Evolutionary conservation across 2,797 vertebrate species (phyloP).

Genomic region (Todus mexicanus): DNA sequence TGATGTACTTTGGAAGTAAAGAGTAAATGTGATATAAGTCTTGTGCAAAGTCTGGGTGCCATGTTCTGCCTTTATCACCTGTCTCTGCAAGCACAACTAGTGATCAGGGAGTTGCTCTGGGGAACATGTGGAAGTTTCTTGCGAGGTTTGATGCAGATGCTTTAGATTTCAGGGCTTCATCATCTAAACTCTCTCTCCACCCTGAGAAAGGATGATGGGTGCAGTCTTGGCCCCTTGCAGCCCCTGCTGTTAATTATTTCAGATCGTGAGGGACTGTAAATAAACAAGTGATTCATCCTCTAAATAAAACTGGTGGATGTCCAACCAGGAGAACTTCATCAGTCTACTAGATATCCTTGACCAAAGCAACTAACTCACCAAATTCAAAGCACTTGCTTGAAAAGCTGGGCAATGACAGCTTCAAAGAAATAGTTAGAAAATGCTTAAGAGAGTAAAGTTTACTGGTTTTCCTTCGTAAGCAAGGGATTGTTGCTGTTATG

Average conservation of each 20-base stretch:
- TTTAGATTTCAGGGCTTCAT: neutral
- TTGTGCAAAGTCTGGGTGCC: neutral
- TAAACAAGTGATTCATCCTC: neutral
- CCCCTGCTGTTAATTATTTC: neutral
- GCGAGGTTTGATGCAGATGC: neutral
- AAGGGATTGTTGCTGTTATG: neutral
- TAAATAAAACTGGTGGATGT: neutral
- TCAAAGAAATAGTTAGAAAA: neutral
- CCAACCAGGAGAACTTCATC: neutral
- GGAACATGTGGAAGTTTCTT: neutral
- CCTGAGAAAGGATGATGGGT: neutral
- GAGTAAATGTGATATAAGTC: neutral
- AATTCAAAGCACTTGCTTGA: neutral
- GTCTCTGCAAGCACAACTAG: neutral
- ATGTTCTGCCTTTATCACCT: neutral
- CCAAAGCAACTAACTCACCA: neutral
- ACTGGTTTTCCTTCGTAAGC: neutral
- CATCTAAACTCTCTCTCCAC: neutral
- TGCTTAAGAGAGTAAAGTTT: neutral
- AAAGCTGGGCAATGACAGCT: neutral
- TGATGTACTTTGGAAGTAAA: neutral
- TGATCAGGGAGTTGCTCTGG: neutral
- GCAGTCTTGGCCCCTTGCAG: neutral
- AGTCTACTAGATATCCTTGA: neutral
- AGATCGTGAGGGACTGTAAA: neutral